Base-by-base conservation (phyloP, 2,888 invertebrate species). In the Drosophila affinis region DNA sequence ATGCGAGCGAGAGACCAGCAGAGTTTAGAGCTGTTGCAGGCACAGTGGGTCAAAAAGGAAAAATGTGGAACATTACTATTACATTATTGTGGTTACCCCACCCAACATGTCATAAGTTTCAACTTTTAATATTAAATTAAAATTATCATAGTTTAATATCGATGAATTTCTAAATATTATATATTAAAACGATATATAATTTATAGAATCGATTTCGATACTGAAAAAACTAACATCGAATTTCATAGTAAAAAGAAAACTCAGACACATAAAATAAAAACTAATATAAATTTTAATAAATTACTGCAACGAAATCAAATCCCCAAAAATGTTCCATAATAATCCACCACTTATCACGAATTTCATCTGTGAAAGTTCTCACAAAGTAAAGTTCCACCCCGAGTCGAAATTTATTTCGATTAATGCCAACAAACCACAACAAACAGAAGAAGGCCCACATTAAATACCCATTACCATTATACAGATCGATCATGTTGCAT, bases 401-500 rank as follows among this genome's bases (percentile, higher is more conserved):
- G 48, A 61, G 60, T 46, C 14, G n/a, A 17, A 47, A 29, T 34
- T 52, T 49, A 64, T 62, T 59, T 48, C 18, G 51, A 45, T 21
- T 44, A n/a, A 14, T n/a, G 34, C 12, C 46, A 56, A 44, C 54
- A 70, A 81, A 62, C 59, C 63, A 64, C 49, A 77, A 54, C 63
- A 61, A 68, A 64, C 56, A 57, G 52, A 73, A 61, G 9, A 29
- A 29, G 29, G 59, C 81, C 82, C 82, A 61, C 75, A 79, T 84
- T 69, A 69, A 71, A 77, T 64, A 74, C 61, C 59, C 49, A 81
- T 83, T 81, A 72, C 69, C 9, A 62, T 63, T 63, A 45, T 9
- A 58, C 57, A 68, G 79, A 82, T 87, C 86, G 79, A 82, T 82
- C 87, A 87, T 82, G 67, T 82, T 84, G 87, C 87, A 84, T 87